Conservation (phyloP, 2,797 vertebrate species). For the Manis crassicaudata region DNA sequence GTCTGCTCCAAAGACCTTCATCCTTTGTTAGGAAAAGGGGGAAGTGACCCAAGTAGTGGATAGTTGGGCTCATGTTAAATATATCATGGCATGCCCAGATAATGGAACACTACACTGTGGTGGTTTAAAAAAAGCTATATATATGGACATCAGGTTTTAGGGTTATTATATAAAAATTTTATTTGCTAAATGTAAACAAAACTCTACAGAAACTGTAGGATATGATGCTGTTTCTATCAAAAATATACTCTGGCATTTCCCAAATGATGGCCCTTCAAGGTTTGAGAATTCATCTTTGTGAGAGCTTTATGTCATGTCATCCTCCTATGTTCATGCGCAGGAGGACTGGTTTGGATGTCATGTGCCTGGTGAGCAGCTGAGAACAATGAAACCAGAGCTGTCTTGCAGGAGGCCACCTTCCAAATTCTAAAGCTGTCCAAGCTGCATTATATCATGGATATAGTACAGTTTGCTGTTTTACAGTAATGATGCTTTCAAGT, state of each 20-base stretch:
- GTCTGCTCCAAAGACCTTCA: not conserved
- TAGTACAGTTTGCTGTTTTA: not conserved
- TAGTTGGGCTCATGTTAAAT: not conserved
- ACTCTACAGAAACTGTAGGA: not conserved
- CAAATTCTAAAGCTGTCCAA: not conserved
- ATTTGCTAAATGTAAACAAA: not conserved
- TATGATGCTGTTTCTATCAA: not conserved
- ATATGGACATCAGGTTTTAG: not conserved
- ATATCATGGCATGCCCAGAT: not conserved
- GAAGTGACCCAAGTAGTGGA: not conserved
- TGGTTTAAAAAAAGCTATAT: not conserved
- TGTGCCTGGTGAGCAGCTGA: not conserved
- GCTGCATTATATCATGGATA: not conserved
- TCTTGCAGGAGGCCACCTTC: not conserved
- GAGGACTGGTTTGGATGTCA: not conserved
- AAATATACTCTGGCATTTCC: not conserved
- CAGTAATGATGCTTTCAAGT: not conserved
- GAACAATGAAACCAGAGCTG: not conserved
- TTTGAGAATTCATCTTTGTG: not conserved
- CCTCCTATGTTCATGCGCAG: not conserved
- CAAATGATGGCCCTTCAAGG: not conserved
- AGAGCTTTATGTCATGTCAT: not conserved
- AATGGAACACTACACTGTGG: not conserved
- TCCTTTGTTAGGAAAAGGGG: not conserved
- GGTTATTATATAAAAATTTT: slow-evolving; percentile 27